Base-by-base conservation (phyloP, 1,140 invertebrate genomes). In the Drosophila bipectinata region DNA sequence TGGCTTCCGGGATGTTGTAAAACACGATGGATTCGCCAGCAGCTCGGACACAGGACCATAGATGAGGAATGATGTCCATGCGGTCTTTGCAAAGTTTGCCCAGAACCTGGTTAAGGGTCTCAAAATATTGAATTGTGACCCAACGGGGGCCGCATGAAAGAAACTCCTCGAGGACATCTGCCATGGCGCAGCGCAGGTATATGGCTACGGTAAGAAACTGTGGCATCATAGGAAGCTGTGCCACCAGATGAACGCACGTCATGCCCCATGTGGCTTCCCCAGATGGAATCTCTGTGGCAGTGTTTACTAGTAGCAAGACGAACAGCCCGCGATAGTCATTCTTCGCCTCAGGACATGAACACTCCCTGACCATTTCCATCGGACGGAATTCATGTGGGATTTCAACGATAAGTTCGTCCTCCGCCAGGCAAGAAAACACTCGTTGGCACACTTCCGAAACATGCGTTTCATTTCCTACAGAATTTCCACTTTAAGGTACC, bases 301-400 rank as follows among this genome's bases (percentile, higher is more conserved):
- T 73, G n/a, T 79, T 79, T 9, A 79, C 15, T 7, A 79, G 0
- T 1, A 79, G 9, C 9, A 53, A 47, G 44, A 58, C 58, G 12
- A 78, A 21, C 0, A 63, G 44, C 6, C 77, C 77, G 28, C 77
- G 77, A 14, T 78, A 34, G 14, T 67, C 28, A n/a, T 77, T 55
- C 6, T 55, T 5, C 2, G 60, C 9, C n/a, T 67, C 34, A 2
- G 41, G 47, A 0, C 24, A 28, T 0, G 55, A 8, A 2, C 48
- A 39, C 5, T 44, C 9, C 21, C 21, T 21, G 21, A 21, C 21
- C 21, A 21, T 21, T 3, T 21, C 21, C 21, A 3, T 3, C 21
- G 21, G 21, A 21, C 21, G 21, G 21, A 21, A 21, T 21, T 21
- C 21, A 21, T 21, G 21, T 21, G 21, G 21, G 3, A 0, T 3